Evolutionary conservation across 2,888 invertebrate species (phyloP).

Genomic region (Graphium colonna): DNA sequence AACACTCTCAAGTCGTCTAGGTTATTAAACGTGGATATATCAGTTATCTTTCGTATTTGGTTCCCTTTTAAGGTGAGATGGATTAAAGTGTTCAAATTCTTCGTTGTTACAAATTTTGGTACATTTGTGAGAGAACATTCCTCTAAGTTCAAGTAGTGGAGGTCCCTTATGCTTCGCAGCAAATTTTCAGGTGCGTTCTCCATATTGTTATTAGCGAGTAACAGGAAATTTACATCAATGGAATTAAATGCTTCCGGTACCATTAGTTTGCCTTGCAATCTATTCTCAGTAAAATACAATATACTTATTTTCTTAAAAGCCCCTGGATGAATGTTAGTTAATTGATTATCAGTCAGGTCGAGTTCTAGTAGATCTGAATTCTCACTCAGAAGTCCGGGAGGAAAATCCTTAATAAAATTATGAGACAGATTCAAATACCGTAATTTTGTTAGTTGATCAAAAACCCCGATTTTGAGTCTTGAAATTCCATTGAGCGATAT

Average conservation of each 20-base stretch:
- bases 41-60: constrained; percentile 42
- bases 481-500: constrained; percentile 48
- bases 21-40: constrained; percentile 37
- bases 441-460: constrained; percentile 41
- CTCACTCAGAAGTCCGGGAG: constrained; percentile 48
- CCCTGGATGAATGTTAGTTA: constrained; percentile 40
- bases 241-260: constrained; percentile 39
- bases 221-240: constrained; percentile 37
- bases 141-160: constrained; percentile 47
- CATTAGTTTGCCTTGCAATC: constrained; percentile 41
- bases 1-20: constrained; percentile 49
- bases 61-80: constrained; percentile 51
- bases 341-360: constrained; percentile 47
- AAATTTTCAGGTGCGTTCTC: constrained; percentile 38
- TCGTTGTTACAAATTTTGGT: constrained; percentile 45
- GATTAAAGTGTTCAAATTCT: constrained; percentile 51
- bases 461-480: constrained; percentile 42
- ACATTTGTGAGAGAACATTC: constrained; percentile 45
- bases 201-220: constrained; percentile 54
- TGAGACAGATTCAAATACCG: constrained; percentile 47
- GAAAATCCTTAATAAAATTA: constrained; percentile 43
- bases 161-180: constrained; percentile 36
- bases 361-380: constrained; percentile 42
- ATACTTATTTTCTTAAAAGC: constrained; percentile 35
- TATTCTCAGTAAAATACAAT: constrained; percentile 48